Percentiles rank a stretch among this genome's conserved stretches.
These are phyloP conservation scores for Engystomops pustulosus DNA, from an alignment of 2,113 vertebrate species.

Conservation along the genomic window DNA sequence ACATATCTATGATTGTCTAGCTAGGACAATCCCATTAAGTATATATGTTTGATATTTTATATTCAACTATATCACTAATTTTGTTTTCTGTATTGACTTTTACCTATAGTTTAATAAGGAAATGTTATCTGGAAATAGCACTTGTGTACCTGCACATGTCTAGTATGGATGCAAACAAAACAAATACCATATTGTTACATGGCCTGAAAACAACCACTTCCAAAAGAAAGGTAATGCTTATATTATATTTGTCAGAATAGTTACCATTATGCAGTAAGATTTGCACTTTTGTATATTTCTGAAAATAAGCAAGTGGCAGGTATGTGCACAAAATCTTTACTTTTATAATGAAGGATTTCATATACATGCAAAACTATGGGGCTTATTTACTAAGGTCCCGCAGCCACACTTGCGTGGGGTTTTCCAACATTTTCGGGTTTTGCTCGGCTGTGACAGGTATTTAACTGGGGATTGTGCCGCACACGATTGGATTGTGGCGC, in stretches of 20 bases:
- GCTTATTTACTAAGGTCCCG: no score
- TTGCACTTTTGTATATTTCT: not conserved
- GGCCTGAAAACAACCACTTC: not conserved
- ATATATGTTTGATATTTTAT: not conserved
- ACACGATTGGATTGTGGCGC: no score
- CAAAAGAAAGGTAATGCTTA: conserved; percentile 49
- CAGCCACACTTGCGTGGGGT: no score
- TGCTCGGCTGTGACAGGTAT: no score
- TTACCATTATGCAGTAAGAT: not conserved
- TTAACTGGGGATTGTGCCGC: no score
- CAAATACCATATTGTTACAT: conserved; percentile 44
- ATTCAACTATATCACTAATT: not conserved
- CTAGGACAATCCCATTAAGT: no score
- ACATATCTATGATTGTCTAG: no score
- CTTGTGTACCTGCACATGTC: conserved; percentile 71
- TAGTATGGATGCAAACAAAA: conserved; percentile 49
- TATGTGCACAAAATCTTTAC: not conserved
- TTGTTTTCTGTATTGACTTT: conserved; percentile 18
- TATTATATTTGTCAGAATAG: not conserved
- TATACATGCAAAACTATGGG: no score
- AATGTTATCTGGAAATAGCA: conserved; percentile 83
- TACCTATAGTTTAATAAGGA: conserved; percentile 76
- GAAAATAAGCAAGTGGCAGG: not conserved
- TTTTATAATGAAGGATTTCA: not conserved
- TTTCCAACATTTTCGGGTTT: no score